Conservation (phyloP, 1,140 invertebrate species). For the Argopecten irradians region DNA sequence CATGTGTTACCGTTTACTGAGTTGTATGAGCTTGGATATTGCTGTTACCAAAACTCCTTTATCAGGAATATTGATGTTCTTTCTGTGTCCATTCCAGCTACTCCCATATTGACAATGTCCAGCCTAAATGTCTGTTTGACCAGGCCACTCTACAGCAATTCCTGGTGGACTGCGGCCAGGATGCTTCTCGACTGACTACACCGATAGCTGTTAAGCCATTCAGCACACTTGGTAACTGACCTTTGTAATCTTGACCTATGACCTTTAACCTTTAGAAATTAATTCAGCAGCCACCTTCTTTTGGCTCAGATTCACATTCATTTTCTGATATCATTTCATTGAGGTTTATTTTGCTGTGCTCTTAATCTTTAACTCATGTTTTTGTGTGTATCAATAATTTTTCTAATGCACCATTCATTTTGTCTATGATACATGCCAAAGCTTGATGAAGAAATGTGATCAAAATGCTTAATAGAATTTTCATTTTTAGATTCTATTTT, state of each 20-base stretch:
- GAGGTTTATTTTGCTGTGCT: neutral
- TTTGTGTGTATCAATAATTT: neutral
- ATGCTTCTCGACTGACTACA: conserved; percentile 69
- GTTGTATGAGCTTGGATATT: no score
- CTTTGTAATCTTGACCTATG: neutral
- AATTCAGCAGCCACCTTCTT: neutral
- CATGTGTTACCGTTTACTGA: no score
- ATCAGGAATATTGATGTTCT: no score
- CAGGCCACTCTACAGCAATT: conserved; percentile 72
- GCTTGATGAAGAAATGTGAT: neutral
- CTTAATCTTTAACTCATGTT: no score
- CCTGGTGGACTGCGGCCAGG: conserved; percentile 73
- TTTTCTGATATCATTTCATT: neutral
- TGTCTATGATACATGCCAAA: neutral
- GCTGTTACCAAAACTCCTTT: no score
- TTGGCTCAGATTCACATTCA: neutral
- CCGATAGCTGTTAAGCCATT: conserved; percentile 72
- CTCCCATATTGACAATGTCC: conserved; percentile 58
- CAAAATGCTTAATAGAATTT: neutral
- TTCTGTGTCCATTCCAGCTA: conserved; percentile 59
- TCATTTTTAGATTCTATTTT: neutral
- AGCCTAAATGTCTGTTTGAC: conserved; percentile 74
- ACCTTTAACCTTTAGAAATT: neutral
- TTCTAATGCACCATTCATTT: neutral
- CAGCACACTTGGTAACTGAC: conserved; percentile 75